Evolutionary conservation across 2,797 vertebrate genomes (phyloP).

Genomic region (Remorina albescens): DNA sequence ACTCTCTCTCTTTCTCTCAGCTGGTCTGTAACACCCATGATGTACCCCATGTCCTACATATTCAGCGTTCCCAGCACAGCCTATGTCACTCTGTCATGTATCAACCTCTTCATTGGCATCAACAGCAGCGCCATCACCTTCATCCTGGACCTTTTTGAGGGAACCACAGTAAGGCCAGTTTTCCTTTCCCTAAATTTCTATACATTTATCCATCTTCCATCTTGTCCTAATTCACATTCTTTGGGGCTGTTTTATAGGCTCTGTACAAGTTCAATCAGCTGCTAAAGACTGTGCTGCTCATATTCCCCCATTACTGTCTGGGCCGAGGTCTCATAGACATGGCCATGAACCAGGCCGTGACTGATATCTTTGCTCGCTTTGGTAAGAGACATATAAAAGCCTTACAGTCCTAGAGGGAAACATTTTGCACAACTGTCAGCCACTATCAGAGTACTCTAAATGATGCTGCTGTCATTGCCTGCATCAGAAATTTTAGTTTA

Average conservation of each 20-base stretch:
- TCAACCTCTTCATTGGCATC: constrained; percentile 96
- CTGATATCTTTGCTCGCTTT: constrained; percentile 91
- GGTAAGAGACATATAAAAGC: constrained; percentile 79
- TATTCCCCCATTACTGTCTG: constrained; percentile 96
- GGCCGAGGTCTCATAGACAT: constrained; percentile 95
- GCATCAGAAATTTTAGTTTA: constrained; percentile 11
- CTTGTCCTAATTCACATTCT: neutral
- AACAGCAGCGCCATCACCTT: constrained; percentile 96
- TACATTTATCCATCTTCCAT: neutral
- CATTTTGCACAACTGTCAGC: constrained; percentile 12
- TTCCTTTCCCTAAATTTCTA: neutral
- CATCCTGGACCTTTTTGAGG: constrained; percentile 93
- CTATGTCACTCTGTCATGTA: constrained; percentile 93
- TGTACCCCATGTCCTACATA: constrained; percentile 94
- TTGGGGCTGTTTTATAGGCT: constrained; percentile 75
- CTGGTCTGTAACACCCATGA: constrained; percentile 96
- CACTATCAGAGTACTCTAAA: neutral
- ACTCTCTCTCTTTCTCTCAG: constrained; percentile 73
- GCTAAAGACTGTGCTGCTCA: constrained; percentile 88
- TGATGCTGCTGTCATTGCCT: neutral
- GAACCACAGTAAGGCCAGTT: constrained; percentile 82
- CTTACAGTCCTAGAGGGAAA: constrained; percentile 8
- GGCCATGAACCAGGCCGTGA: constrained; percentile 94
- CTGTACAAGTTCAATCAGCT: constrained; percentile 89
- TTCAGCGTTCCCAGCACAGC: constrained; percentile 95